A percentile compares a stretch with the other conserved stretches of the same genome.
Conservation (phyloP, 2,888 invertebrate genomes). For the Tenthredo distinguenda region DNA sequence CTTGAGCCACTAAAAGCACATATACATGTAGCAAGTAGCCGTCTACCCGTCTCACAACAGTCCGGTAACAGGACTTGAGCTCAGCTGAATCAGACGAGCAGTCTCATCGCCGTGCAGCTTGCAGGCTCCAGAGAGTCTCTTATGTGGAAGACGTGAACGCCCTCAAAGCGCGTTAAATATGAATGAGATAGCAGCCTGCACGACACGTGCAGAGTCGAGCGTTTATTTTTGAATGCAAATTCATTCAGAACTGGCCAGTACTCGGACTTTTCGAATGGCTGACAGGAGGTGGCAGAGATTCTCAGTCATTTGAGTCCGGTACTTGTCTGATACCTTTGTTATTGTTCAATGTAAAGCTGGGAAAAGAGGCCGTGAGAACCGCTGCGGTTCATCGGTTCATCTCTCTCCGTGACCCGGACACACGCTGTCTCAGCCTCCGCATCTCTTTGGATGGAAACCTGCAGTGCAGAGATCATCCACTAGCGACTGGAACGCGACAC, state of each 20-base stretch:
- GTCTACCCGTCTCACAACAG: not conserved
- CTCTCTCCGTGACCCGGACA: slow-evolving; percentile 49
- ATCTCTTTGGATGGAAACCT: slow-evolving; percentile 30
- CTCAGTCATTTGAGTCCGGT: slow-evolving; percentile 23
- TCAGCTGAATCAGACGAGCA: slow-evolving; percentile 13
- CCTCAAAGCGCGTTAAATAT: slow-evolving; percentile 49
- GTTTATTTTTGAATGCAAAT: slow-evolving; percentile 51
- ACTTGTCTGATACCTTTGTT: slow-evolving; percentile 13
- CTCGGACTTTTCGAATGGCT: slow-evolving; percentile 44
- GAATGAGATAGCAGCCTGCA: slow-evolving; percentile 48
- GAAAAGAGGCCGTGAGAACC: slow-evolving; percentile 40
- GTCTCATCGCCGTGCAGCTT: slow-evolving; percentile 19
- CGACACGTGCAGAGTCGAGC: slow-evolving; percentile 47
- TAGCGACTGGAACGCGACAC: slow-evolving; percentile 13
- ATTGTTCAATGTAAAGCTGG: slow-evolving; percentile 5
- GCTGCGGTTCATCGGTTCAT: slow-evolving; percentile 36
- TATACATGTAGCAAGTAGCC: not conserved
- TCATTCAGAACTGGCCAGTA: slow-evolving; percentile 40
- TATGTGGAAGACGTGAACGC: slow-evolving; percentile 15
- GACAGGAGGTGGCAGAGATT: slow-evolving; percentile 32
- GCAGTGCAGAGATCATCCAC: slow-evolving; percentile 36
- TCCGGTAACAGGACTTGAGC: slow-evolving; percentile 14
- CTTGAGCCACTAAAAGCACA: slow-evolving; percentile 23
- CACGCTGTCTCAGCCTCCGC: slow-evolving; percentile 38
- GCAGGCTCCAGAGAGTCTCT: slow-evolving; percentile 44